Percentiles rank a stretch among this genome's conserved stretches.
Evolutionary conservation across 2,113 vertebrate species (phyloP).

Genomic region (Silurus meridionalis): DNA sequence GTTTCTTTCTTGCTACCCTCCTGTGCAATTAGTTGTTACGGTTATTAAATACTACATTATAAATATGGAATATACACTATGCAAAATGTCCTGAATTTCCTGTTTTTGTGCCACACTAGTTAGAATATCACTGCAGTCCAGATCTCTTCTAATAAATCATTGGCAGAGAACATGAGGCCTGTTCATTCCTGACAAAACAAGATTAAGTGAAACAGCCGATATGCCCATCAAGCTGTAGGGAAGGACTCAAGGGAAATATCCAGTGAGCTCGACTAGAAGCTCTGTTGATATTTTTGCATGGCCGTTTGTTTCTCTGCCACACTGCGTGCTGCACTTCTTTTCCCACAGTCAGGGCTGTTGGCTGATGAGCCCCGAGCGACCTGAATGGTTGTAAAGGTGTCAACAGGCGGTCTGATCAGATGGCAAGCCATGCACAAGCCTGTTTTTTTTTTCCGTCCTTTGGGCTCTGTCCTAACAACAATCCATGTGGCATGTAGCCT

Average conservation of each 20-base stretch:
- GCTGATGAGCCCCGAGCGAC: conserved; percentile 29
- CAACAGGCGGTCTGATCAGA: conserved; percentile 25
- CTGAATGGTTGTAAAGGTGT: conserved; percentile 35
- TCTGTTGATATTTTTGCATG: conserved; percentile 26
- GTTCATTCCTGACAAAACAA: conserved; percentile 37
- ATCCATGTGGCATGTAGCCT: not conserved
- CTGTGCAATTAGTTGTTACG: no score
- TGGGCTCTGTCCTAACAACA: conserved; percentile 31
- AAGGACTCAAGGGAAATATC: conserved; percentile 39
- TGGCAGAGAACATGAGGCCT: not conserved
- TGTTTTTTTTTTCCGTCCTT: conserved; percentile 4
- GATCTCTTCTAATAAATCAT: not conserved
- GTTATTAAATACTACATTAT: no score
- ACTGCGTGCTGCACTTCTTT: conserved; percentile 37
- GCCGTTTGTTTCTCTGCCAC: conserved; percentile 22
- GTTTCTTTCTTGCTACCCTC: no score
- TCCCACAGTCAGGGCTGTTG: not conserved
- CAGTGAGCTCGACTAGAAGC: conserved; percentile 28
- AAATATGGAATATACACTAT: not conserved
- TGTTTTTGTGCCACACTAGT: not conserved
- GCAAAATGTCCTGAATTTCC: not conserved
- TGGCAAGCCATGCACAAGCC: conserved; percentile 6
- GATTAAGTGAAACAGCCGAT: conserved; percentile 23
- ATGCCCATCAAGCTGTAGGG: conserved; percentile 41
- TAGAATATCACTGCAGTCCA: not conserved